Base-by-base conservation (phyloP, 2,113 vertebrate species). In the Cranoglanis bouderius region DNA sequence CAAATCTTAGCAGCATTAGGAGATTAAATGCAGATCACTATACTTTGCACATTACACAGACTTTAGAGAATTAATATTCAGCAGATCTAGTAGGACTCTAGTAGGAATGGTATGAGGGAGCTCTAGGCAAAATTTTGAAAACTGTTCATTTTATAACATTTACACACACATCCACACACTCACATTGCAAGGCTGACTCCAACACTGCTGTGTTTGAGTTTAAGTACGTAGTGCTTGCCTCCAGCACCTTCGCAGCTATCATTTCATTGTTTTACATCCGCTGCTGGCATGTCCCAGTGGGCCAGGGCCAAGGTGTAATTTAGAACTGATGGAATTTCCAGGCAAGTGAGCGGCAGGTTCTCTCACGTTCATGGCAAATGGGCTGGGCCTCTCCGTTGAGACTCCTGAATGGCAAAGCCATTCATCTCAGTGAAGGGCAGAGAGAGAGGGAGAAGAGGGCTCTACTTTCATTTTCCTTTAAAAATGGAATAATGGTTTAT, bases 351-450 rank as follows among this genome's bases (percentile, higher is more conserved):
- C 90, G 91, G 92, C 89, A 90, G 90, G 74, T 49, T 49, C 94
- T 92, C 93, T 95, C 94, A 94, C 94, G 95, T 96, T 96, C 95
- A 95, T 94, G 94, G 94, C 93, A 93, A 94, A 92, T 88, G 89
- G 91, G 88, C 91, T 49, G 84, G 91, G 90, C 91, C 91, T 85
- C 94, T 95, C 94, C 92, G 24, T 82, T 3, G 93, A 95, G 94
- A 95, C 94, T 94, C 92, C 92, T 95, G 94, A 95, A 95, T 95
- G 94, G 94, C 94, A 95, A 95, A 95, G 93, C 94, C 94, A 96
- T 96, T 94, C 94, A 93, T 96, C 96, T 96, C 94, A 91, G 93
- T 95, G 95, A 95, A 96, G 95, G 94, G 94, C 95, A 94, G 92
- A 90, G 92, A 90, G 91, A 75, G 46, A 80, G 82, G 51, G 82